phyloP scores from a whole-genome alignment of 2,888 invertebrate genomes.

The Fabriciana adippe region DNA sequence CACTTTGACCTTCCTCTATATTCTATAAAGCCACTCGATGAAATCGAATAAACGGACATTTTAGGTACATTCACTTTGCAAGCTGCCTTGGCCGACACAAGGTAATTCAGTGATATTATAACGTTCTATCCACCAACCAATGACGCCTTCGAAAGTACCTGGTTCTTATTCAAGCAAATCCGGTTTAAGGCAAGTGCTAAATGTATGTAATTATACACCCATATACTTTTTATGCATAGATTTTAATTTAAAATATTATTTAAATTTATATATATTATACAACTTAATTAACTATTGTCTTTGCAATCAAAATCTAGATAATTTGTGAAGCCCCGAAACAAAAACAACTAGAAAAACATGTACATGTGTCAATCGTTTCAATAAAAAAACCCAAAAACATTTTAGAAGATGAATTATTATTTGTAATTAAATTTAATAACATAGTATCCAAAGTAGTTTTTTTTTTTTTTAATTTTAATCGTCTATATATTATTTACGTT shows the following conservation, averaged over 20 bases:
- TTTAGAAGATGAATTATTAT: too few species aligned
- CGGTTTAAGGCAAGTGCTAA: constrained; percentile 48
- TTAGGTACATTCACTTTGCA: constrained; percentile 71
- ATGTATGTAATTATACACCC: constrained; percentile 32
- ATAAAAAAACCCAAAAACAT: too few species aligned
- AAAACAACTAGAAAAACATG: too few species aligned
- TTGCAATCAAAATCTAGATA: too few species aligned
- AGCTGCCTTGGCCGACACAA: constrained; percentile 77
- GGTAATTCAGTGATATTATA: constrained; percentile 77
- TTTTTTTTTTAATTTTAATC: too few species aligned
- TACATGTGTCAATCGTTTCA: too few species aligned
- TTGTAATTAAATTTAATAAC: too few species aligned
- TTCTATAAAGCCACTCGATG: constrained; percentile 28
- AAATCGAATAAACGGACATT: constrained; percentile 39
- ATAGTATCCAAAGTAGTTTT: too few species aligned
- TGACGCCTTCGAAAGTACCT: constrained; percentile 73
- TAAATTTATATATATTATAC: too few species aligned
- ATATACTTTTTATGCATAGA: constrained; percentile 31
- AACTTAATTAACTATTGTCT: too few species aligned
- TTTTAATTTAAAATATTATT: neutral
- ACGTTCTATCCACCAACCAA: constrained; percentile 70
- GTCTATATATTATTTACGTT: too few species aligned
- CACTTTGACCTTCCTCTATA: constrained; percentile 25
- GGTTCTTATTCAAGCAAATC: constrained; percentile 58
- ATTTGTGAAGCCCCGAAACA: too few species aligned